Percentiles rank a stretch among this genome's conserved stretches.
These are phyloP conservation scores for Corythoichthys intestinalis DNA, from an alignment of 2,113 vertebrate genomes.

Conservation along the genomic window DNA sequence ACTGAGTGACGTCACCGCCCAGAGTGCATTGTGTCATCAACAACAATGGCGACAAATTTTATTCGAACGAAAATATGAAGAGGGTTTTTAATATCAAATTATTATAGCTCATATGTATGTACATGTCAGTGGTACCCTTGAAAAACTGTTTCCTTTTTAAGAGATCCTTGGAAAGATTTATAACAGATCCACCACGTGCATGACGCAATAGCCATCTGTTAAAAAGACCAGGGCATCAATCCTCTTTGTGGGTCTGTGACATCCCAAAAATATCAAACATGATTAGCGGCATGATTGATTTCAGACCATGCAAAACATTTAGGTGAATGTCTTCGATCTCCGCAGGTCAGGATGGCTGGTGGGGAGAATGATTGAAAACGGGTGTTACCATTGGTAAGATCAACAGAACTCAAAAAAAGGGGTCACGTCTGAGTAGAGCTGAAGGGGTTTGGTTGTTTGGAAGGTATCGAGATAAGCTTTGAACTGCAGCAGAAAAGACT, in stretches of 20 bases:
- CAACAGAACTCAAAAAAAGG: slow-evolving; percentile 27
- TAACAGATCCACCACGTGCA: slow-evolving; percentile 17
- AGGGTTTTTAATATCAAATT: too few species aligned
- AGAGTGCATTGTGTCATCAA: too few species aligned
- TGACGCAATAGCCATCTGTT: slow-evolving; percentile 29
- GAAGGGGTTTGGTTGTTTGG: slow-evolving; percentile 8
- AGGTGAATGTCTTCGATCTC: slow-evolving; percentile 17
- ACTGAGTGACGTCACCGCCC: too few species aligned
- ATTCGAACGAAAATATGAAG: too few species aligned
- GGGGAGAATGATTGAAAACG: slow-evolving; percentile 15
- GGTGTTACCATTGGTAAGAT: slow-evolving; percentile 23
- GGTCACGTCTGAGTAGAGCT: slow-evolving; percentile 18
- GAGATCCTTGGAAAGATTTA: slow-evolving; percentile 33
- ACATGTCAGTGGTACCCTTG: too few species aligned
- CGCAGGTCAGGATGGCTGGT: neutral
- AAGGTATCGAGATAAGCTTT: slow-evolving; percentile 49
- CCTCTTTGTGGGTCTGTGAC: slow-evolving; percentile 36
- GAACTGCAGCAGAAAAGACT: slow-evolving; percentile 40
- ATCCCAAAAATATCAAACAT: slow-evolving; percentile 30
- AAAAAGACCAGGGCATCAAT: slow-evolving; percentile 36
- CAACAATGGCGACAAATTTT: too few species aligned
- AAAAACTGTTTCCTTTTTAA: slow-evolving; percentile 17
- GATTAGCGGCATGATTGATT: slow-evolving; percentile 30
- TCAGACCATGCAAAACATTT: slow-evolving; percentile 18
- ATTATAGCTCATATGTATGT: too few species aligned